A percentile compares a stretch with the other conserved stretches of the same genome.
Conservation (phyloP, 2,888 invertebrate genomes). For the Lasioglossum leucozonium region DNA sequence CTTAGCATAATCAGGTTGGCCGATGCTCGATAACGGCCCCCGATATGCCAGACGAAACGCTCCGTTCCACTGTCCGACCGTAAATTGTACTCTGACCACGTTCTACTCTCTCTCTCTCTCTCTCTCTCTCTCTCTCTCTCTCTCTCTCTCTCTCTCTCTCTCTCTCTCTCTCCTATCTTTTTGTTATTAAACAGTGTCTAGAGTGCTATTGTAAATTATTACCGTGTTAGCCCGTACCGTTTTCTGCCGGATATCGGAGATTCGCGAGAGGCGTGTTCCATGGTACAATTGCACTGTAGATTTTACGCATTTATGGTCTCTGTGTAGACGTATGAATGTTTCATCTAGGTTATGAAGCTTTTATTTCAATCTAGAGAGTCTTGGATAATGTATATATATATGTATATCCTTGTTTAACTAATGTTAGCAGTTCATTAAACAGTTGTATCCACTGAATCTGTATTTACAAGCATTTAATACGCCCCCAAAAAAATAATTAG, state of each 20-base stretch:
- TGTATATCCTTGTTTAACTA: background rate
- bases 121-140: background rate
- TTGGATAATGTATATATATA: background rate
- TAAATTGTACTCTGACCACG: slow-evolving; percentile 49
- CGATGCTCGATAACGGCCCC: slow-evolving; percentile 73
- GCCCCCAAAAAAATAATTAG: background rate
- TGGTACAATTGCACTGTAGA: slow-evolving; percentile 5
- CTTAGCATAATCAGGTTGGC: slow-evolving; percentile 82
- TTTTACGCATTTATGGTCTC: slow-evolving; percentile 4
- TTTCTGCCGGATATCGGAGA: slow-evolving; percentile 3
- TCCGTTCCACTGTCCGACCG: slow-evolving; percentile 47
- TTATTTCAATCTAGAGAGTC: background rate
- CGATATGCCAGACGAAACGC: slow-evolving; percentile 61
- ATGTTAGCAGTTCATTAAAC: background rate
- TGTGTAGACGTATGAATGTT: background rate
- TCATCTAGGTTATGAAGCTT: background rate
- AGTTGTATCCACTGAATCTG: background rate
- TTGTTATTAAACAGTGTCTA: slow-evolving; percentile 14
- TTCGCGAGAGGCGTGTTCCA: slow-evolving; percentile 2
- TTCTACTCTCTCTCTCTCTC: background rate
- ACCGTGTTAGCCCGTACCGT: background rate
- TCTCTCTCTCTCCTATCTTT: background rate
- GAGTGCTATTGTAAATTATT: slow-evolving; percentile 5
- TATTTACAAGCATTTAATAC: background rate
- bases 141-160: background rate